Conservation (phyloP, 2,113 vertebrate genomes). For the Sander vitreus region DNA sequence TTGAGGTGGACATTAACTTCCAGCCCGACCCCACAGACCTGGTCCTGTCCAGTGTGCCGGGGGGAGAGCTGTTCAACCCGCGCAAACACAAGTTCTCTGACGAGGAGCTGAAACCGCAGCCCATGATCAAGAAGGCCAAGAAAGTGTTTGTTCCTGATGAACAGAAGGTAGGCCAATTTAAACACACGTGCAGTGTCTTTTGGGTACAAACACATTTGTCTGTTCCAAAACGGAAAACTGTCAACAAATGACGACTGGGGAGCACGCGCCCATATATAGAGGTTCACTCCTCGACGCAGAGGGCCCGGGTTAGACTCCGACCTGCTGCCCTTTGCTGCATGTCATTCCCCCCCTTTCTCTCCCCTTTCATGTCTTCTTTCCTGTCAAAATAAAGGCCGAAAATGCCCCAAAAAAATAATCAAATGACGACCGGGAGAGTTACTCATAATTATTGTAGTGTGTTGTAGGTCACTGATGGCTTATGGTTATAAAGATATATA, state of each 20-base stretch:
- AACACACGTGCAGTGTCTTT: background rate
- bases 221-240: no score
- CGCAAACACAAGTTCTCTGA: slow-evolving; percentile 97
- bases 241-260: background rate
- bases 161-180: slow-evolving; percentile 88
- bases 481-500: background rate
- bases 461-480: background rate
- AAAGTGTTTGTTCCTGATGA: slow-evolving; percentile 96
- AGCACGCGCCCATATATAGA: no score
- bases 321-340: no score
- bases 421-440: background rate
- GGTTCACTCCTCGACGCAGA: no score
- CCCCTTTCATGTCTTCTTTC: no score
- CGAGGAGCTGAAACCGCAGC: slow-evolving; percentile 97
- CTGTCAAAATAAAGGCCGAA: no score
- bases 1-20: slow-evolving; percentile 95
- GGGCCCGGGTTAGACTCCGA: no score
- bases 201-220: background rate
- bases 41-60: slow-evolving; percentile 96
- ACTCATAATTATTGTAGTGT: background rate
- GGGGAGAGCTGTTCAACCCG: slow-evolving; percentile 97
- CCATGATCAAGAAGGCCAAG: slow-evolving; percentile 99
- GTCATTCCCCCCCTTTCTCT: no score
- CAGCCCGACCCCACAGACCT: slow-evolving; percentile 96
- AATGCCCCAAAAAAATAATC: no score